Evolutionary conservation across 1,140 invertebrate genomes (phyloP).

Genomic region (Neodiprion fabricii): DNA sequence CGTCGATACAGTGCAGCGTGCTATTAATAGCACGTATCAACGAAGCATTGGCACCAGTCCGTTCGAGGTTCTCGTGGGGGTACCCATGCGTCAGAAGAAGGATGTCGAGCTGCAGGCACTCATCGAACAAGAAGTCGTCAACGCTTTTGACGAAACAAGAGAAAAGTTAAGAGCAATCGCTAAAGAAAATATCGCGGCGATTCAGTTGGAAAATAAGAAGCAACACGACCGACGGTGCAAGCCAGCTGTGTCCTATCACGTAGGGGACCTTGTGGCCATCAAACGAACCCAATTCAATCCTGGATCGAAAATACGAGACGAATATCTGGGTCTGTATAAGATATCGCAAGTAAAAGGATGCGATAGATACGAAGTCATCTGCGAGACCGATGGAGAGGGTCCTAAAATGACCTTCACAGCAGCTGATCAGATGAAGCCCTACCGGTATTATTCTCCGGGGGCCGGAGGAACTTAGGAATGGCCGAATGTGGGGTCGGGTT

Average conservation of each 20-base stretch:
- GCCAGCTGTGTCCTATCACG: not conserved
- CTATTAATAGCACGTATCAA: conserved; percentile 37
- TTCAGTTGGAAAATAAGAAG: too few relatives aligned
- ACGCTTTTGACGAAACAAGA: too few relatives aligned
- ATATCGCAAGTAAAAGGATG: conserved; percentile 32
- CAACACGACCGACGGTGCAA: too few relatives aligned
- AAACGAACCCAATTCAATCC: conserved; percentile 44
- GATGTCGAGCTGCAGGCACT: too few relatives aligned
- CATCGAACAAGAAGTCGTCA: too few relatives aligned
- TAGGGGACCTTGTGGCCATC: conserved; percentile 48
- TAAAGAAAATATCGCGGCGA: too few relatives aligned
- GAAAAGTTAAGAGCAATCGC: too few relatives aligned
- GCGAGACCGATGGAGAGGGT: conserved; percentile 32
- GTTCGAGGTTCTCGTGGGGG: conserved; percentile 13
- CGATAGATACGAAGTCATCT: conserved; percentile 34
- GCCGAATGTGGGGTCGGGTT: not conserved
- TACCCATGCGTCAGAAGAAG: too few relatives aligned
- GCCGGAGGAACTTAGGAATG: not conserved
- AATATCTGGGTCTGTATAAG: conserved; percentile 49
- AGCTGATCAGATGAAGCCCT: conserved; percentile 40
- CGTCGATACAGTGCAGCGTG: conserved; percentile 39
- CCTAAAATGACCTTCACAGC: conserved; percentile 31
- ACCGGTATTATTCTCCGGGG: conserved; percentile 18
- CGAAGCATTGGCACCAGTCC: conserved; percentile 25
- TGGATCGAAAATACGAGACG: conserved; percentile 41